Evolutionary conservation across 2,888 invertebrate species (phyloP), one percentile per base, ranked within the genome.

Genomic region (Phaedon cochleariae): DNA sequence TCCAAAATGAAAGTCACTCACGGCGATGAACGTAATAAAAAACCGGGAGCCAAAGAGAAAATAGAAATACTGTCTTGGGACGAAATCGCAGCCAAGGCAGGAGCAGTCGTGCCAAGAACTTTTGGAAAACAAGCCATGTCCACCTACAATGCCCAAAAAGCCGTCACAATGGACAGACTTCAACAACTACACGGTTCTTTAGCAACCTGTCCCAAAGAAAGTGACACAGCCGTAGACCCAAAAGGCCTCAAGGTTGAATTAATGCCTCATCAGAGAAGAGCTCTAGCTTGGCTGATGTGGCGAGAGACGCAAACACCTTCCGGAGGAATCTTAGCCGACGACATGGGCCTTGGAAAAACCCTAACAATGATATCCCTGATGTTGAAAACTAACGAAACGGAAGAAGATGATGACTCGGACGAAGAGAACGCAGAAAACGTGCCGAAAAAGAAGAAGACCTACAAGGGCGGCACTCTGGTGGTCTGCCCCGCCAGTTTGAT

Each of bases 401-500:
- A 84, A 3, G 82, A 79, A 4, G 74, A 77, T 15, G 72, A 60
- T 45, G 59, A 59, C 15, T 67, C 72, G 37, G 64, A 72, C 17
- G 59, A 65, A 5, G 65, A 70, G 22, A 64, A 67, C 51, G 26
- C 59, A 51, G 41, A n/a, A 3, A n/a, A 7, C 15, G n/a, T 66
- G 67, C 61, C 18, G 20, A 60, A 17, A 4, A 62, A 49, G 52
- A 48, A 48, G 52, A 61, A 46, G 34, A 70, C 65, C 52, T 66
- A 48, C 67, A 71, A 62, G 31, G 71, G 71, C 62, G 91, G 92
- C 18, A 95, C 94, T 0, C 85, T 98, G n/a, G 91, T 98, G 0
- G 89, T 98, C 1, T 96, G 96, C 77, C 97, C 97, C 0, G 96
- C 97, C 1, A 95, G 95, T 48, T 87, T 98, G 52, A 85, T 98